phyloP scores from a whole-genome alignment of 2,888 invertebrate species.

The Oeneis ivallda region DNA sequence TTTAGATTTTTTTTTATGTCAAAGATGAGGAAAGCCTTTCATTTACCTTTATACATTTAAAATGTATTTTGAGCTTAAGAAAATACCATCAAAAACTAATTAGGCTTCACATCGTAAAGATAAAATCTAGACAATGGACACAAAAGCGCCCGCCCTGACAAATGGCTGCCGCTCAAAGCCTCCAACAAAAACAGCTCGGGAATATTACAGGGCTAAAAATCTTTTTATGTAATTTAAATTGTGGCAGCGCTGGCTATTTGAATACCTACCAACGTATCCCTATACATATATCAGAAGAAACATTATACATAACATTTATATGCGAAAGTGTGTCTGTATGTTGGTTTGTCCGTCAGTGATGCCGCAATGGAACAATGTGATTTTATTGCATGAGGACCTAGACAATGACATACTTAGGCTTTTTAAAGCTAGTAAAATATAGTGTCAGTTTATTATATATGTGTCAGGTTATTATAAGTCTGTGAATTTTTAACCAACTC shows the following conservation, averaged over 20 bases:
- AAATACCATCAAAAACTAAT: constrained; percentile 27
- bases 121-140: constrained; percentile 31
- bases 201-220: constrained; percentile 18
- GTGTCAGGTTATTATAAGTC: too few species aligned
- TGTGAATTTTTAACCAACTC: too few species aligned
- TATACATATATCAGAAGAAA: background rate
- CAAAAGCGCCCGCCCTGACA: constrained; percentile 27
- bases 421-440: too few species aligned
- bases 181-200: constrained; percentile 23
- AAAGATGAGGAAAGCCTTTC: background rate
- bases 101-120: constrained; percentile 23
- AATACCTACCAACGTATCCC: background rate
- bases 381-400: too few species aligned
- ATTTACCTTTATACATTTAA: constrained; percentile 5
- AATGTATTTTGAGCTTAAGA: constrained; percentile 10
- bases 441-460: too few species aligned
- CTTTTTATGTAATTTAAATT: constrained; percentile 15
- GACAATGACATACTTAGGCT: too few species aligned
- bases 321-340: too few species aligned
- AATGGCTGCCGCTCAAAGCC: constrained; percentile 27
- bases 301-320: too few species aligned
- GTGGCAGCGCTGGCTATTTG: constrained; percentile 1
- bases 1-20: background rate
- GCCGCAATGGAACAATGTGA: too few species aligned
- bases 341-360: too few species aligned